These are phyloP conservation scores for Acestrorhynchus altus DNA, from an alignment of 2,797 vertebrate species.

Conservation along the genomic window DNA sequence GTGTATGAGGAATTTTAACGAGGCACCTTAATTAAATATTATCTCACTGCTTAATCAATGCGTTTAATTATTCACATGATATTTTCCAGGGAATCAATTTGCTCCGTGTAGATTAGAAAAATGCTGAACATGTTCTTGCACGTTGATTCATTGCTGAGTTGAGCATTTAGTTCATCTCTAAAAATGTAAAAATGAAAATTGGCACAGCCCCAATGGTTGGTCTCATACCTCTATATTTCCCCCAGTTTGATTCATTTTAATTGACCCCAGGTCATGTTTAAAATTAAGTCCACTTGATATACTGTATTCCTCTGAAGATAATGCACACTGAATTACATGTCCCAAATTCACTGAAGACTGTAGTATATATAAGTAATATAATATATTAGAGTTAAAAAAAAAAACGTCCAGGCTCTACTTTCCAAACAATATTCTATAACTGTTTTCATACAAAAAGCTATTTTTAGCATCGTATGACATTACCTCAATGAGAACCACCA, in stretches of 20 bases:
- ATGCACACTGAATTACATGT: neutral
- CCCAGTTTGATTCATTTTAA: slow-evolving; percentile 77
- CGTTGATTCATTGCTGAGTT: slow-evolving; percentile 72
- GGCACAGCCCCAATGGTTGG: slow-evolving; percentile 70
- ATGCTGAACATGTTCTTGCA: slow-evolving; percentile 68
- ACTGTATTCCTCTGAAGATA: slow-evolving; percentile 21
- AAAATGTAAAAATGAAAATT: slow-evolving; percentile 64
- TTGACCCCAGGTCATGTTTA: slow-evolving; percentile 67
- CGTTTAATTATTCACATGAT: slow-evolving; percentile 84
- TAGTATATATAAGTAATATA: too few species aligned
- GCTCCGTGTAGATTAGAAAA: slow-evolving; percentile 65
- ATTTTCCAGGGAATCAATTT: slow-evolving; percentile 80
- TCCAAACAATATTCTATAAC: slow-evolving; percentile 1
- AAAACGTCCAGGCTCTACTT: neutral
- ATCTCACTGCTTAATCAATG: slow-evolving; percentile 85
- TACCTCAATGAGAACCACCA: slow-evolving; percentile 19
- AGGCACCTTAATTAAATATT: slow-evolving; percentile 85
- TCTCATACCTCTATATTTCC: slow-evolving; percentile 66
- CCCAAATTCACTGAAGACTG: neutral
- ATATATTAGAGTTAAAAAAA: slow-evolving; percentile 6
- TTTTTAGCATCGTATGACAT: slow-evolving; percentile 6
- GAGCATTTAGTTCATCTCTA: slow-evolving; percentile 72
- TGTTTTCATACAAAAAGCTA: slow-evolving; percentile 11
- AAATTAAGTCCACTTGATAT: slow-evolving; percentile 55
- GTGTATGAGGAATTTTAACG: slow-evolving; percentile 78